These are phyloP conservation scores for Platygyra sinensis DNA, from an alignment of 64 coral and sea anemone species.

Conservation along the genomic window DNA sequence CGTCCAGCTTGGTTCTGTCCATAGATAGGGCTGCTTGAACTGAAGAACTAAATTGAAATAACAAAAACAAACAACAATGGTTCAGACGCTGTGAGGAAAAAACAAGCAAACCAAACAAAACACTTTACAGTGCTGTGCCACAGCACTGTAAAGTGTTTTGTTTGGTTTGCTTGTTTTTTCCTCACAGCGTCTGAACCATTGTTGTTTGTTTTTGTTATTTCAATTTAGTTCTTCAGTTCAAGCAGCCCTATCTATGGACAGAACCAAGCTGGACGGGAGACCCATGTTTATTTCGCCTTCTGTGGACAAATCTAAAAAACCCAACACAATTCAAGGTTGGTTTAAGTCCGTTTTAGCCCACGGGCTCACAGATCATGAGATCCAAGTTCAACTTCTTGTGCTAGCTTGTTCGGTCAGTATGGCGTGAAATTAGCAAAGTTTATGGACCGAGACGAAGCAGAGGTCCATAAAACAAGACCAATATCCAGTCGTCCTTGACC, in stretches of 20 bases:
- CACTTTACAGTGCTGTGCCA: no score
- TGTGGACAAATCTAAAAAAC: conserved; percentile 89
- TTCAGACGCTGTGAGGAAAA: background rate
- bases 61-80: background rate
- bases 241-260: conserved; percentile 81
- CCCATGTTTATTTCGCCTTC: conserved; percentile 97
- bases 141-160: no score
- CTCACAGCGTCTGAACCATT: background rate
- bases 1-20: conserved; percentile 83
- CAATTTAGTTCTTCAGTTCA: conserved; percentile 76
- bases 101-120: background rate
- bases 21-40: conserved; percentile 78
- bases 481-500: no score
- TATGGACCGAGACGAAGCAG: no score
- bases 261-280: conserved; percentile 81
- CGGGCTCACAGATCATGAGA: no score
- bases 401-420: no score
- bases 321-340: conserved; percentile 91
- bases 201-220: background rate
- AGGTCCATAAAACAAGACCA: no score
- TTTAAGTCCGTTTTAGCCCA: background rate
- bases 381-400: no score
- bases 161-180: background rate
- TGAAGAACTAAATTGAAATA: conserved; percentile 65
- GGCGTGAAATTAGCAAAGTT: no score